phyloP scores from a whole-genome alignment of 1,140 invertebrate species.

The Hyles euphorbiae region DNA sequence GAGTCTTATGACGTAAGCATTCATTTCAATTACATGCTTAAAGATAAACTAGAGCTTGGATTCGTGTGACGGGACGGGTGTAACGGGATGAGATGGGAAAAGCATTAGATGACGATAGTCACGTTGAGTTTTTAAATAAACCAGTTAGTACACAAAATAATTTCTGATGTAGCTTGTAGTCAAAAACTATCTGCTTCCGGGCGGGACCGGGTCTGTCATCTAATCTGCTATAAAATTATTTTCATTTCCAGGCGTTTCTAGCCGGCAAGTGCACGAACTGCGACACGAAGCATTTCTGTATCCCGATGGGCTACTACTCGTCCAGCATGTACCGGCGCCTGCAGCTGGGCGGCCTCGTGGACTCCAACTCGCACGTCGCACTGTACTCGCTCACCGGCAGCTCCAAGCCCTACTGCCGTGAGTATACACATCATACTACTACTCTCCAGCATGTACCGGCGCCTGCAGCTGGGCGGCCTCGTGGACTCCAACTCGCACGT shows the following conservation, averaged over 20 bases:
- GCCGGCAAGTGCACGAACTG: conserved; percentile 86
- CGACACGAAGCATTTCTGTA: conserved; percentile 78
- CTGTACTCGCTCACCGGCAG: conserved; percentile 83
- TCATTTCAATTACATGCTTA: neutral
- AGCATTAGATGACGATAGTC: no score
- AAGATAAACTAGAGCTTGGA: neutral
- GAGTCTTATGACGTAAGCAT: conserved; percentile 81
- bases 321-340: conserved; percentile 73
- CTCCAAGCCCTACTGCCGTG: conserved; percentile 84
- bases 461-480: no score
- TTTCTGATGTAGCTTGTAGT: no score
- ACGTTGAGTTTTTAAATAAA: no score
- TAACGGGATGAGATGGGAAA: no score
- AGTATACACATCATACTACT: conserved; percentile 59
- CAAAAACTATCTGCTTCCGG: no score
- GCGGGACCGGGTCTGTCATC: no score
- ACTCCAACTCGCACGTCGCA: conserved; percentile 75
- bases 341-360: conserved; percentile 45
- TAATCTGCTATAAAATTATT: neutral
- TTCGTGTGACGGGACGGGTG: no score
- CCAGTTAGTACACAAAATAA: no score
- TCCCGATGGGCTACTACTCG: conserved; percentile 82
- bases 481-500: no score
- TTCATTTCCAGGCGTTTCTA: conserved; percentile 77
- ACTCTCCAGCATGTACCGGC: no score